Conservation (phyloP, 2,797 vertebrate species). For the Malacoraja senta region DNA sequence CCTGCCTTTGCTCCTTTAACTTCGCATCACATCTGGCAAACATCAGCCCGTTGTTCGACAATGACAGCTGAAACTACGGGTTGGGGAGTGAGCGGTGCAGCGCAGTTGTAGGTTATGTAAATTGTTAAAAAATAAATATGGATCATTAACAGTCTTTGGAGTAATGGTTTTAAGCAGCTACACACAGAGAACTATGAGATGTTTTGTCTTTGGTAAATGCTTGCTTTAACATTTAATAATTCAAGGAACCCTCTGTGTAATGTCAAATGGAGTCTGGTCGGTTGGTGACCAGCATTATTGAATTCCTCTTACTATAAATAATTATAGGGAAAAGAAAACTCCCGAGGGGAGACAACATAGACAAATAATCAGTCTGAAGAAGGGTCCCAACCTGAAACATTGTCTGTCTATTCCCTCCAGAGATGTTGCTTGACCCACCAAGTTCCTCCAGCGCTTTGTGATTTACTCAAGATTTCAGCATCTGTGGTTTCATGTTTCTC, state of each 20-base stretch:
- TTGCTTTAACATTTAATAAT: background rate
- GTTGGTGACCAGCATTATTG: background rate
- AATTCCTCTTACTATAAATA: background rate
- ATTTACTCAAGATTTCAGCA: too few relatives aligned
- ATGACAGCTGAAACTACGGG: background rate
- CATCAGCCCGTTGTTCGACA: background rate
- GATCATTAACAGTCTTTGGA: background rate
- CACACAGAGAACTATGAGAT: background rate
- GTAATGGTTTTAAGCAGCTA: background rate
- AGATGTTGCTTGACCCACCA: too few relatives aligned
- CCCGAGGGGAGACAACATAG: background rate
- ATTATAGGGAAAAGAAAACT: background rate
- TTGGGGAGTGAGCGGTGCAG: background rate
- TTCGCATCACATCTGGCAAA: background rate
- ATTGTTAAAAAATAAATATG: background rate
- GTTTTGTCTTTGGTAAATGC: background rate
- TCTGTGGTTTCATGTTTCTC: too few relatives aligned
- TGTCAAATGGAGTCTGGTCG: background rate
- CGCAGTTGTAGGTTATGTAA: background rate
- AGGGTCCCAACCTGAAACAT: too few relatives aligned
- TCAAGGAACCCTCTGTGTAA: background rate
- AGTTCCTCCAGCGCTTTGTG: too few relatives aligned
- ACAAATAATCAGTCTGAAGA: too few relatives aligned
- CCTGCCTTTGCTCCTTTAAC: background rate
- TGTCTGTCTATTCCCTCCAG: too few relatives aligned